Conservation (phyloP, 2,113 vertebrate species). For the Cyanoliseus patagonus region DNA sequence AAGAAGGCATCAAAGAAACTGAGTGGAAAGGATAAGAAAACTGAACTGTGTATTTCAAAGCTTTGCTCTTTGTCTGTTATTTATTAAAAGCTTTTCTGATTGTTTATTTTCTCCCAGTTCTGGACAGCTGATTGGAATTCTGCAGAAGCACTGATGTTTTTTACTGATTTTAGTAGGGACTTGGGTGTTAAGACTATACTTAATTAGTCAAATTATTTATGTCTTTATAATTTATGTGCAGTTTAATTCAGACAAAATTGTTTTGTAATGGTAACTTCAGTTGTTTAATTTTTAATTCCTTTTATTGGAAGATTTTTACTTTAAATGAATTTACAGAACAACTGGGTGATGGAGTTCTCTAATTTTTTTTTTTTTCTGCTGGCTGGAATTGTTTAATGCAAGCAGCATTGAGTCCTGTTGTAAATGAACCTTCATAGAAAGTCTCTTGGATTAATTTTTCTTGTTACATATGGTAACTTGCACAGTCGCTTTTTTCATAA, state of each 20-base stretch:
- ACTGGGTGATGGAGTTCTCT: background rate
- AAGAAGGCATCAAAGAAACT: background rate
- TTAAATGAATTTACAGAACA: background rate
- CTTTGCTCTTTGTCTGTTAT: constrained; percentile 3
- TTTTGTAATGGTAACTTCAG: background rate
- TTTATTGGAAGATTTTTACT: constrained; percentile 25
- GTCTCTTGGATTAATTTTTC: background rate
- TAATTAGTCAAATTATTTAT: background rate
- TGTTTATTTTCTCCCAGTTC: background rate
- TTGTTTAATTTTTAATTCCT: background rate
- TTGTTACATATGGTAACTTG: background rate
- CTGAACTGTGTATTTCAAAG: background rate
- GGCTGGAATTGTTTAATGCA: background rate
- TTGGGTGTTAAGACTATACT: background rate
- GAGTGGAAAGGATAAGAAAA: background rate
- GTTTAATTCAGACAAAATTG: background rate
- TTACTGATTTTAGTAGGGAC: background rate
- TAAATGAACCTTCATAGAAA: background rate
- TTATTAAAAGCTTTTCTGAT: background rate
- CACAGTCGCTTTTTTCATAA: accelerated
- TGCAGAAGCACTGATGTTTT: background rate
- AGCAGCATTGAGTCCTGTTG: background rate
- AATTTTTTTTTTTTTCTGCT: background rate
- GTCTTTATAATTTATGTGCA: background rate
- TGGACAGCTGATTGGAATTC: background rate